Evolutionary conservation across 2,888 invertebrate species (phyloP).

Genomic region (Ceriagrion tenellum): DNA sequence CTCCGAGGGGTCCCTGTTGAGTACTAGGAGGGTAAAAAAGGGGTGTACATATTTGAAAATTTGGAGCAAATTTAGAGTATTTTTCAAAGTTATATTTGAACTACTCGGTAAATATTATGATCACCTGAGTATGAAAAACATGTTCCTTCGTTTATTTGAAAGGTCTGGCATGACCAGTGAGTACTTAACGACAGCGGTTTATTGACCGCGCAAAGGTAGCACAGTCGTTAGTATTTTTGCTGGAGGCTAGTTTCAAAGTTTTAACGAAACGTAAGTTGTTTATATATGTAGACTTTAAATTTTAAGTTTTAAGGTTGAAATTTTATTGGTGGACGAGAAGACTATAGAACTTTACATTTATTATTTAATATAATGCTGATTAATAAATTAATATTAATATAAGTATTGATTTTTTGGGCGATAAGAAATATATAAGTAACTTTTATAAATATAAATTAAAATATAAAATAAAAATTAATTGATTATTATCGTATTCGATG

Average conservation of each 20-base stretch:
- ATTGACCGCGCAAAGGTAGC: conserved; percentile 90
- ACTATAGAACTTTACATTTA: conserved; percentile 86
- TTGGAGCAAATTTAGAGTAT: too few relatives aligned
- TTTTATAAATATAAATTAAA: conserved; percentile 78
- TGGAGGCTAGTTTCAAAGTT: conserved; percentile 89
- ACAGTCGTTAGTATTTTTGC: conserved; percentile 90
- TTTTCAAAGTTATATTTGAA: too few relatives aligned
- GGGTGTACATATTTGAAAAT: too few relatives aligned
- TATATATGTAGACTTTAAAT: conserved; percentile 80
- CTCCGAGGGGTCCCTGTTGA: too few relatives aligned
- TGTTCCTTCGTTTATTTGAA: conserved; percentile 76
- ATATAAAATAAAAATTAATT: conserved; percentile 76
- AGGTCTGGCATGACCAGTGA: conserved; percentile 88
- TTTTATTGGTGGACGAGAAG: conserved; percentile 86
- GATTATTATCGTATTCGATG: conserved; percentile 81
- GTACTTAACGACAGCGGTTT: conserved; percentile 87
- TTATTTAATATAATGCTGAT: conserved; percentile 75
- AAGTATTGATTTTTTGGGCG: conserved; percentile 83
- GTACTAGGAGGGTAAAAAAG: too few relatives aligned
- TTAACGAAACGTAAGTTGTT: conserved; percentile 84
- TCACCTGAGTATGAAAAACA: too few relatives aligned
- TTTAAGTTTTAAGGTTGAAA: conserved; percentile 85
- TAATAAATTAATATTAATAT: conserved; percentile 75
- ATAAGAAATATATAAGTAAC: conserved; percentile 82
- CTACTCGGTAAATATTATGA: too few relatives aligned